Percentiles rank a stretch among this genome's conserved stretches.
phyloP scores from a whole-genome alignment of 2,113 vertebrate species.

The Tympanuchus pallidicinctus region DNA sequence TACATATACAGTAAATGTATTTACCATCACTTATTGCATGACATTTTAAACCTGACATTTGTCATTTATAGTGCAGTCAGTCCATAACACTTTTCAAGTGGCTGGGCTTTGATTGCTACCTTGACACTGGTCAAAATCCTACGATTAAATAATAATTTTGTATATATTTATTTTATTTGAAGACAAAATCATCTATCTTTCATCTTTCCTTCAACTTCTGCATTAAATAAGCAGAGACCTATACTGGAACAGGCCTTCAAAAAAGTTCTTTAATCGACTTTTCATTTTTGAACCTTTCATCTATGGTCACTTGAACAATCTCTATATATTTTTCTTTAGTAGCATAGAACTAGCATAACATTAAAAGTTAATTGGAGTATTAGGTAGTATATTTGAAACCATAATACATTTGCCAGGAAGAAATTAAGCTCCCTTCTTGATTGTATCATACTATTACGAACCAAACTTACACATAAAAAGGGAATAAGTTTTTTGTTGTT shows the following conservation, averaged over 20 bases:
- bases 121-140: constrained; percentile 67
- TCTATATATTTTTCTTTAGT: constrained; percentile 76
- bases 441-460: constrained; percentile 8
- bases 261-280: constrained; percentile 10
- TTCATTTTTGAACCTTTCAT: constrained; percentile 53
- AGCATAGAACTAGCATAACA: constrained; percentile 77
- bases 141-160: constrained; percentile 63
- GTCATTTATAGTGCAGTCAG: constrained; percentile 73
- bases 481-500: constrained; percentile 9
- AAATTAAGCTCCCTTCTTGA: background rate
- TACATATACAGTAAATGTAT: constrained; percentile 58
- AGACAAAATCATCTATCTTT: constrained; percentile 40
- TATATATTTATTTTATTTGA: constrained; percentile 48
- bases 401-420: constrained; percentile 16
- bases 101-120: constrained; percentile 70
- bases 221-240: background rate
- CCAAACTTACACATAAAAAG: background rate
- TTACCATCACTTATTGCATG: constrained; percentile 76
- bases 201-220: background rate
- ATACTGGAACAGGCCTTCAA: constrained; percentile 26
- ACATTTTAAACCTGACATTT: constrained; percentile 69
- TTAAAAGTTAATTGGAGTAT: constrained; percentile 74
- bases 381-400: constrained; percentile 76
- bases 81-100: constrained; percentile 66
- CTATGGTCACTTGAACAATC: constrained; percentile 63